phyloP scores from a whole-genome alignment of 2,888 invertebrate genomes.

The Conistra vaccinii region DNA sequence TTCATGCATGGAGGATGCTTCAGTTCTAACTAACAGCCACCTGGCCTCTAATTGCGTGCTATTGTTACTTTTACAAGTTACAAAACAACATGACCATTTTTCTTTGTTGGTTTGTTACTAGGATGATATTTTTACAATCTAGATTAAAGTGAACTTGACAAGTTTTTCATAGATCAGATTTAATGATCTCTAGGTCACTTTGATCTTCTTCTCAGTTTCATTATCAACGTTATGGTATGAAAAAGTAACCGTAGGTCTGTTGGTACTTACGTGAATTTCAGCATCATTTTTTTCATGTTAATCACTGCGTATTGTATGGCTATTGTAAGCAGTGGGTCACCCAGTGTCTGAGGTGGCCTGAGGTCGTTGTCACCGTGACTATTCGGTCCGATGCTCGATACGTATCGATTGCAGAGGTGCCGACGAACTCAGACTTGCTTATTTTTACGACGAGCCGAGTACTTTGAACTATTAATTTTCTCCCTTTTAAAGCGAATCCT shows the following conservation, averaged over 20 bases:
- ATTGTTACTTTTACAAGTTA: slow-evolving; percentile 27
- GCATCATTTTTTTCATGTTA: no score
- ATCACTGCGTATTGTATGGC: slow-evolving; percentile 47
- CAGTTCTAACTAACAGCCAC: slow-evolving; percentile 39
- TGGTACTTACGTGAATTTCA: slow-evolving; percentile 12
- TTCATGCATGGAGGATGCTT: slow-evolving; percentile 48
- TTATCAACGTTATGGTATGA: background rate
- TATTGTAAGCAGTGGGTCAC: slow-evolving; percentile 68
- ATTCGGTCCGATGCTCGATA: slow-evolving; percentile 72
- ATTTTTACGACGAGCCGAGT: slow-evolving; percentile 40
- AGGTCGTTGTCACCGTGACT: slow-evolving; percentile 75
- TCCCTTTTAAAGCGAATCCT: background rate
- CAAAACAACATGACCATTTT: background rate
- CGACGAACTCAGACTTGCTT: slow-evolving; percentile 71
- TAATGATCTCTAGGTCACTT: background rate
- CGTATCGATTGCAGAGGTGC: slow-evolving; percentile 84
- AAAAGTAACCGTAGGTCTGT: background rate
- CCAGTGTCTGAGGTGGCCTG: slow-evolving; percentile 72
- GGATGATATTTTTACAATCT: background rate
- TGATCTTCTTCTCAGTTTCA: slow-evolving; percentile 7
- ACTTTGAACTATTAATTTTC: slow-evolving; percentile 28
- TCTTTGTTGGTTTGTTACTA: slow-evolving; percentile 7
- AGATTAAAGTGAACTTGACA: background rate
- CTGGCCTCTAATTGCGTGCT: slow-evolving; percentile 41
- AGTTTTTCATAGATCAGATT: background rate